Conservation (phyloP, 1,140 invertebrate genomes). For the Drepana arcuata region DNA sequence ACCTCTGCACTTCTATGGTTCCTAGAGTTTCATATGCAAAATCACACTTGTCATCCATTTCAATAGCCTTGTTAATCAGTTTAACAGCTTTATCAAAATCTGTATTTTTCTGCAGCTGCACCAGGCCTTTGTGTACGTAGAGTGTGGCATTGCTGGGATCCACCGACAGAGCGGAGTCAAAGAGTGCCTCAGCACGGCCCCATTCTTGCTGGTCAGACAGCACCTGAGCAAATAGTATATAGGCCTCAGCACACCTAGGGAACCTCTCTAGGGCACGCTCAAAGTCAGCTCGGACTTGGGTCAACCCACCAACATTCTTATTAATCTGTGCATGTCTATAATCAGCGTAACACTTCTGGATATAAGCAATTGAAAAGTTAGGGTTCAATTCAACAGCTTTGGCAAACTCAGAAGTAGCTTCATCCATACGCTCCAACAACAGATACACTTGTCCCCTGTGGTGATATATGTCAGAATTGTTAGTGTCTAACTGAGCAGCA, state of each 20-base stretch:
- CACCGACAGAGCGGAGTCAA: slow-evolving; percentile 84
- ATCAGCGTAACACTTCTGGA: slow-evolving; percentile 91
- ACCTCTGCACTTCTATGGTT: slow-evolving; percentile 95
- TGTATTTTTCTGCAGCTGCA: slow-evolving; percentile 86
- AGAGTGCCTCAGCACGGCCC: slow-evolving; percentile 85
- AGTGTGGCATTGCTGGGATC: slow-evolving; percentile 90
- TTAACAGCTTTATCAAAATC: slow-evolving; percentile 85
- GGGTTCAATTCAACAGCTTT: slow-evolving; percentile 87
- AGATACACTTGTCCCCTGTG: slow-evolving; percentile 84
- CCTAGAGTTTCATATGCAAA: slow-evolving; percentile 96
- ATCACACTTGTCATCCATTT: slow-evolving; percentile 92
- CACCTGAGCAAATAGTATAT: slow-evolving; percentile 87
- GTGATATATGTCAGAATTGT: slow-evolving; percentile 88
- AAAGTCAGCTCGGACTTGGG: slow-evolving; percentile 79
- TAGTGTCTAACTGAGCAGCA: slow-evolving; percentile 82
- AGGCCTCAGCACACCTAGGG: slow-evolving; percentile 88
- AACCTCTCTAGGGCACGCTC: slow-evolving; percentile 83
- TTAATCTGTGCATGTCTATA: slow-evolving; percentile 81
- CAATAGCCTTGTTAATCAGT: slow-evolving; percentile 86
- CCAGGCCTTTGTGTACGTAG: slow-evolving; percentile 89
- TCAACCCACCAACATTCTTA: slow-evolving; percentile 67
- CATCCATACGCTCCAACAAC: slow-evolving; percentile 83
- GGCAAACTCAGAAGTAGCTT: slow-evolving; percentile 86
- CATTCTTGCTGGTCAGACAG: slow-evolving; percentile 87
- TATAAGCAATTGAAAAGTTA: slow-evolving; percentile 85